Percentiles rank a stretch among this genome's conserved stretches.
Evolutionary conservation across 2,888 invertebrate species (phyloP).

Genomic region (Euclidia mi): DNA sequence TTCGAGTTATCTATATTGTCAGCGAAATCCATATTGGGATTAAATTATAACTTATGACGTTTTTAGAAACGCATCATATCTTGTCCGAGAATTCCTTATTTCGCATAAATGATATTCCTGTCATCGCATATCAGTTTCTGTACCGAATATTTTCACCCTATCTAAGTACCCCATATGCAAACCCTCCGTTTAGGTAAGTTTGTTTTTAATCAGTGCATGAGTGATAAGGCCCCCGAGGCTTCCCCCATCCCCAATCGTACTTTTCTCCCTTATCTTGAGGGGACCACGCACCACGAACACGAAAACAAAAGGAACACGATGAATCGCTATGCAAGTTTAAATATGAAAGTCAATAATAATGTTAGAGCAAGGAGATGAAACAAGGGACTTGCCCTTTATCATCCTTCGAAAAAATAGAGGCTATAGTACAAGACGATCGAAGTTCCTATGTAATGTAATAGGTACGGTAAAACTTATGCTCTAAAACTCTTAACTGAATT

Average conservation of each 20-base stretch:
- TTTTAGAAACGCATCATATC: too few relatives aligned
- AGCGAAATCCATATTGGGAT: too few relatives aligned
- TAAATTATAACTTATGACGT: too few relatives aligned
- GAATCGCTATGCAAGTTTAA: slow-evolving; percentile 33
- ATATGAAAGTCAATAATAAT: slow-evolving; percentile 7
- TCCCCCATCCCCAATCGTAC: slow-evolving; percentile 37
- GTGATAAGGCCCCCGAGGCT: slow-evolving; percentile 76
- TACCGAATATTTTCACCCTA: slow-evolving; percentile 53
- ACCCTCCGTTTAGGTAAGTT: slow-evolving; percentile 77
- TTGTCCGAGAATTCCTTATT: too few relatives aligned
- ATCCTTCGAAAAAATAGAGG: too few relatives aligned
- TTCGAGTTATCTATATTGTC: too few relatives aligned
- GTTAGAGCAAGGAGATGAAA: not conserved
- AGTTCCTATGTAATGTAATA: too few relatives aligned
- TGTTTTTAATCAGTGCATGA: slow-evolving; percentile 87
- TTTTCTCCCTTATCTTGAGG: slow-evolving; percentile 71
- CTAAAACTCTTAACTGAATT: too few relatives aligned
- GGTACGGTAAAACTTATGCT: too few relatives aligned
- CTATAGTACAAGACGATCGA: too few relatives aligned
- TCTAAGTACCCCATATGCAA: slow-evolving; percentile 62
- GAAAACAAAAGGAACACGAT: slow-evolving; percentile 49
- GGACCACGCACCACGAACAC: slow-evolving; percentile 60
- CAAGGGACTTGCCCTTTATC: too few relatives aligned
- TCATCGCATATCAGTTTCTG: slow-evolving; percentile 23
- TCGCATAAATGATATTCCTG: too few relatives aligned